Base-by-base conservation (phyloP, 2,113 vertebrate genomes). In the Antechinus flavipes region DNA sequence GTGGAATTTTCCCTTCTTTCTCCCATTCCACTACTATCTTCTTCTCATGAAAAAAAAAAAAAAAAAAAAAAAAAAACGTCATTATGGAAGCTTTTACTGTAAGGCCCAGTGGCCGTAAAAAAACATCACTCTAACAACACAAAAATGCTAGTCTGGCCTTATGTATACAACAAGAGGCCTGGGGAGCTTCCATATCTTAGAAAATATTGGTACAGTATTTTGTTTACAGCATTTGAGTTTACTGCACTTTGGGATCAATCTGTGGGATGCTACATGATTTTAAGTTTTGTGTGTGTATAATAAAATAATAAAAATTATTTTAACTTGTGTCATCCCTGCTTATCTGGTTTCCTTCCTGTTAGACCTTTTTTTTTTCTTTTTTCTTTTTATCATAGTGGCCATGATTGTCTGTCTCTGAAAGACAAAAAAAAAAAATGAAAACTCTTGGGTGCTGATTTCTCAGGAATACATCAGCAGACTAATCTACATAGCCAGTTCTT, bases 1-100 rank as follows among this genome's bases (percentile, higher is more conserved):
- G n/a, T 84, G 68, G 68, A 84, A 84, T 84, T 84, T 84, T 84
- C 68, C 68, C n/a, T 84, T 84, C 68, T 35, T 84, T 84, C n/a
- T 23, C 19, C n/a, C 68, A 84, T 84, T 42, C 68, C 7, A 84
- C 8, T 84, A 76, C n/a, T 68, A n/a, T 84, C 6, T 16, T 84
- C 19, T 84, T 84, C 68, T 19, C 68, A 42, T 42, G 19, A 23
- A 84, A 14, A 19, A 23, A 42, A 84, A n/a, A n/a, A n/a, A n/a
- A 76, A 2, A 76, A 76, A 42, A 23, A 84, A 14, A 19, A 23
- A 42, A 76, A 2, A 76, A 76, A 42, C 1, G 42, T 42, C 42
- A 42, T 84, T 84, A 42, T 42, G 19, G 68, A 42, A 42, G 68
- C n/a, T 84, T 42, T 84, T n/a, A 42, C 7, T 42, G 0, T 84